phyloP scores from a whole-genome alignment of 2,888 invertebrate species.

The Congeria kusceri region DNA sequence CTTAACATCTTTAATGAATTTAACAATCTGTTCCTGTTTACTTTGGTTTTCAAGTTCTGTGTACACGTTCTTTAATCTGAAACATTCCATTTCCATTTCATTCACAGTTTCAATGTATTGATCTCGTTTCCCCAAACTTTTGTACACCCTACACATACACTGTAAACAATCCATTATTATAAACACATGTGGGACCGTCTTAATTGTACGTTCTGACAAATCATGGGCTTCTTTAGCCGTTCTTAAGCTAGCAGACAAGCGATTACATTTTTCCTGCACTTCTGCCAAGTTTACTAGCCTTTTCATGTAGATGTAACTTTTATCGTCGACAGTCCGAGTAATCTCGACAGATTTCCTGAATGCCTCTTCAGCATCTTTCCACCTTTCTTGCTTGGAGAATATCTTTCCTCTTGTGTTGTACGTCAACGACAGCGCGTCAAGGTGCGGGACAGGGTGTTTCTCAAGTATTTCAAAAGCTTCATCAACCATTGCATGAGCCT shows the following conservation, averaged over 20 bases:
- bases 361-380: constrained; percentile 3
- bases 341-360: constrained; percentile 23
- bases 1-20: too few species aligned
- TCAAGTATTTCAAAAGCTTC: constrained; percentile 23
- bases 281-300: constrained; percentile 27
- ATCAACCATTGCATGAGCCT: constrained; percentile 19
- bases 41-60: background rate
- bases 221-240: constrained; percentile 8
- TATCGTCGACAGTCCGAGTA: constrained; percentile 1
- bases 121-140: background rate
- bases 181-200: constrained; percentile 13
- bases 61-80: constrained; percentile 3
- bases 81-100: constrained; percentile 15
- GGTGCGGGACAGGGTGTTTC: constrained; percentile 4
- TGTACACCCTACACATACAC: constrained; percentile 24
- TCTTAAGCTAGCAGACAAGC: background rate
- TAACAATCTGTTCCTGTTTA: background rate
- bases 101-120: constrained; percentile 8
- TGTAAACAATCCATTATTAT: constrained; percentile 27
- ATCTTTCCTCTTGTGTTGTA: constrained; percentile 31
- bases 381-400: constrained; percentile 21
- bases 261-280: constrained; percentile 8
- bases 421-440: constrained; percentile 9
- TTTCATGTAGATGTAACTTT: constrained; percentile 31
- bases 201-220: constrained; percentile 3